Evolutionary conservation across 2,113 vertebrate species (phyloP).

Genomic region (Psammodynastes pulverulentus): DNA sequence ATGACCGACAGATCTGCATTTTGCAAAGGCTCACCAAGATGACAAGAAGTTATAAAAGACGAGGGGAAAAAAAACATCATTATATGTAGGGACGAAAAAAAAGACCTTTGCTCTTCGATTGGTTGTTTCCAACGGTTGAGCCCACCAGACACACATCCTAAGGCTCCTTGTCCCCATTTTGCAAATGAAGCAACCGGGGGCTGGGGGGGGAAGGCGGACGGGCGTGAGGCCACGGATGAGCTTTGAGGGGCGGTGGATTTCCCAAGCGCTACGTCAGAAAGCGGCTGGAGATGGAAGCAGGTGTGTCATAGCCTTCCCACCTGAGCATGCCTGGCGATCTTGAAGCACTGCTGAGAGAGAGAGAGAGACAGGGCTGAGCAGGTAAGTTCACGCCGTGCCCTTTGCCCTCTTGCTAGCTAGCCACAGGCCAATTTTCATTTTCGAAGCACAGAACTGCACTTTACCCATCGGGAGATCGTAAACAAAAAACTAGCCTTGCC

Average conservation of each 20-base stretch:
- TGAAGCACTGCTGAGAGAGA: not conserved
- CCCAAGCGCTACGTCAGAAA: not conserved
- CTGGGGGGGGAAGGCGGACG: not conserved
- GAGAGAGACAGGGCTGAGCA: not conserved
- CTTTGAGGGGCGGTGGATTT: not conserved
- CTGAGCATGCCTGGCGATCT: not conserved
- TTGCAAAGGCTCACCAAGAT: not conserved
- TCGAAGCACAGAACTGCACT: not conserved
- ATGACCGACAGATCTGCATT: not conserved
- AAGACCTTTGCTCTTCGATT: not conserved
- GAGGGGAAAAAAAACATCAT: not conserved
- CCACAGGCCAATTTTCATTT: not conserved
- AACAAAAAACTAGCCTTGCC: rapidly evolving
- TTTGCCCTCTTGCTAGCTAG: not conserved
- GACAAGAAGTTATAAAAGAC: not conserved
- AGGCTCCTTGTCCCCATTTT: not conserved
- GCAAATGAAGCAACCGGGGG: not conserved
- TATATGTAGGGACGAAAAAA: not conserved
- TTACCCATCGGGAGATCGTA: rapidly evolving
- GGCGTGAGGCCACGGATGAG: not conserved
- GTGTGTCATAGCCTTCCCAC: not conserved
- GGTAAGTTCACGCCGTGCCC: no score
- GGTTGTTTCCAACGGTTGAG: not conserved
- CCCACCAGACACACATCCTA: not conserved
- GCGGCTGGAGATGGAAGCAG: not conserved